Evolutionary conservation across 2,113 vertebrate genomes (phyloP), one percentile per base, ranked within the genome.

Genomic region (Atractosteus spatula): DNA sequence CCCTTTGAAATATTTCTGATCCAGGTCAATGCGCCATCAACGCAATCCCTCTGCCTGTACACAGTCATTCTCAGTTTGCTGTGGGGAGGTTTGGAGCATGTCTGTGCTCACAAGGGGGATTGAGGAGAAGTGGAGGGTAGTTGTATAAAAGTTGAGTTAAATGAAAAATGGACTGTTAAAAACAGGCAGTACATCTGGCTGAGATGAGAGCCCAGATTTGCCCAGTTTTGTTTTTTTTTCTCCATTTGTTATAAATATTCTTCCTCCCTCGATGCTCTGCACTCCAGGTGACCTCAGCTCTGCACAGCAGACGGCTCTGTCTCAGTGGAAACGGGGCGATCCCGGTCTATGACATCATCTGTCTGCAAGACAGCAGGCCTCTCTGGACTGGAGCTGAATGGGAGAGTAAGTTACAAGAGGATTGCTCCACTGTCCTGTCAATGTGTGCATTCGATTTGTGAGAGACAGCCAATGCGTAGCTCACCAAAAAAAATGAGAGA

Each of bases 241-340:
- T 70, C 62, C 41, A 74, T 77, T 74, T 74, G 75, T 73, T 80
- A 79, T 77, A 81, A 76, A 73, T 78, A 54, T 69, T 64, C 70
- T 69, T 11, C 4, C 11, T 10, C 3, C 59, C n/a, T 7, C 44
- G 54, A 70, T 76, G 66, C 69, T 62, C 66, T 54, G 66, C 71
- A 74, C 65, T 75, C 61, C 69, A 59, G 68, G 67, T 70, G 75
- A 71, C 77, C 85, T 92, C 84, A 90, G 86, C 88, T 92, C 71
- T 89, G 83, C 17, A 82, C 62, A 44, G 79, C 77, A 3, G 83
- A 67, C 1, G 79, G 73, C 70, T 90, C 84, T 44, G 54, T 80
- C 63, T 86, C 89, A 76, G 78, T 80, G 6, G 83, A 69, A 54
- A 85, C 74, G 55, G 79, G 66, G 69, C 81, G 74, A 69, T 85